Evolutionary conservation across 2,113 vertebrate genomes (phyloP).

Genomic region (Carassius carassius): DNA sequence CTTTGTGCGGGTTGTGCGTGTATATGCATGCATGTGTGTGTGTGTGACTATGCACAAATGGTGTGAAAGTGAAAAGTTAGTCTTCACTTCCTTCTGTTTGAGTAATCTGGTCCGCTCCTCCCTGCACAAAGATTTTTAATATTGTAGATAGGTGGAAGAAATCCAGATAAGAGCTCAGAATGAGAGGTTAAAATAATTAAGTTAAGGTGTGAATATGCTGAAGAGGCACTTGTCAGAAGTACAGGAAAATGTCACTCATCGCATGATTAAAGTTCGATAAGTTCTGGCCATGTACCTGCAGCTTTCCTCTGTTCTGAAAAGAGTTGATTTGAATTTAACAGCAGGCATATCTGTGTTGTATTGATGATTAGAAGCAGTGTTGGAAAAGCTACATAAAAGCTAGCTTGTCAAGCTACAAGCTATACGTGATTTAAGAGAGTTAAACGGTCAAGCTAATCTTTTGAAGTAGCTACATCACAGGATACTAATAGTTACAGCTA

Average conservation of each 20-base stretch:
- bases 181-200: conserved; percentile 37
- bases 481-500: background rate
- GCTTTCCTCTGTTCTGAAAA: conserved; percentile 12
- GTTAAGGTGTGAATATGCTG: conserved; percentile 31
- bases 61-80: conserved; percentile 21
- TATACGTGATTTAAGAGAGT: background rate
- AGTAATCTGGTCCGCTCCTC: conserved; percentile 40
- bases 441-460: background rate
- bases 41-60: conserved; percentile 19
- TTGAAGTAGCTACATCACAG: background rate
- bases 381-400: background rate
- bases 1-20: conserved; percentile 19
- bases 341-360: conserved; percentile 4
- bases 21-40: background rate
- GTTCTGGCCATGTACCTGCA: background rate
- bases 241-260: conserved; percentile 29
- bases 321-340: background rate
- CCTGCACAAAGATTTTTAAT: conserved; percentile 36
- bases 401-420: background rate
- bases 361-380: conserved; percentile 2
- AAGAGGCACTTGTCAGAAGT: conserved; percentile 38
- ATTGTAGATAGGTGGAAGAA: conserved; percentile 42
- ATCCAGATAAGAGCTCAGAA: background rate
- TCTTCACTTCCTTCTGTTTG: conserved; percentile 35
- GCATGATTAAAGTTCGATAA: conserved; percentile 22